Percentiles rank a stretch among this genome's conserved stretches.
These are phyloP conservation scores for Ceratotherium simum DNA, from an alignment of 2,113 vertebrate genomes.

Conservation along the genomic window DNA sequence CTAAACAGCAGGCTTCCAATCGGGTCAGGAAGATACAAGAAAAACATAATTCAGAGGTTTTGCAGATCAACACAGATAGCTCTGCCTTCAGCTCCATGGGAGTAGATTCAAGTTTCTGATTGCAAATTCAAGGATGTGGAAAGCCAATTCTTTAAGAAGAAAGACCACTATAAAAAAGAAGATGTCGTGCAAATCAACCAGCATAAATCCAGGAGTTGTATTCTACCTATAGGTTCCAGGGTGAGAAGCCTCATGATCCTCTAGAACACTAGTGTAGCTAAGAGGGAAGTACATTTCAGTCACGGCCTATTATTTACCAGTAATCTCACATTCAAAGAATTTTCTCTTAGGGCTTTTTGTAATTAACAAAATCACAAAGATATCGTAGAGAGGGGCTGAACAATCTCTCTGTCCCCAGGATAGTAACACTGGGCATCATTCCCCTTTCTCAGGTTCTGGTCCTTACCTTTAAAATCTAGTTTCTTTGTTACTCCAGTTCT, in stretches of 20 bases:
- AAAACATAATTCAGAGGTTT: background rate
- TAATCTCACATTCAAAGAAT: background rate
- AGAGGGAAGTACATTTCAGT: background rate
- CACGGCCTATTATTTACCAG: background rate
- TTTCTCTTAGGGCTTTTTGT: background rate
- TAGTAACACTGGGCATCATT: background rate
- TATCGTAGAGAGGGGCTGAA: background rate
- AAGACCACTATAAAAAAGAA: background rate
- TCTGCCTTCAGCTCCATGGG: background rate
- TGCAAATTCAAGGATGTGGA: conserved; percentile 22
- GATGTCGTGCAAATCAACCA: background rate
- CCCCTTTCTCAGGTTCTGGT: background rate
- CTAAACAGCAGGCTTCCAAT: background rate
- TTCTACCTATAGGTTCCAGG: background rate
- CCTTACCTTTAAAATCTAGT: background rate
- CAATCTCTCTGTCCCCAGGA: background rate
- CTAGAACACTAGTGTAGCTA: background rate
- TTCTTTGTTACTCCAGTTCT: background rate
- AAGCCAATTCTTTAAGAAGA: conserved; percentile 1
- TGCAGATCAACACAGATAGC: background rate
- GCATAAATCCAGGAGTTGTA: background rate
- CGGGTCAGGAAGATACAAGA: background rate
- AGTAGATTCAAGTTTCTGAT: conserved; percentile 24
- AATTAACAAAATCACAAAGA: background rate
- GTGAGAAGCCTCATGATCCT: background rate